phyloP scores from a whole-genome alignment of 2,113 vertebrate genomes.

The Nothocercus julius region DNA sequence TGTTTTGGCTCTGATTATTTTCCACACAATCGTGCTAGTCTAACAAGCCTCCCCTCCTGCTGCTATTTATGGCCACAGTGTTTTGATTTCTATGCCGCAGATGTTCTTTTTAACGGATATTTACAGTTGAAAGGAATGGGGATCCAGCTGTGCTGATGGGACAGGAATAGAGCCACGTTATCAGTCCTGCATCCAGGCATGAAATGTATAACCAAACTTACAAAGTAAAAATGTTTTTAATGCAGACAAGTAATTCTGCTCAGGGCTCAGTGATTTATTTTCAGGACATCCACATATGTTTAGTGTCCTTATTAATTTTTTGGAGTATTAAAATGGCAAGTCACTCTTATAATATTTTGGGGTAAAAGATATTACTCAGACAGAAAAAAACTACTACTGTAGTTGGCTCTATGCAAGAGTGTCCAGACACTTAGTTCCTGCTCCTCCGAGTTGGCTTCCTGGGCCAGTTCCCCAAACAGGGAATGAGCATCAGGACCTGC shows the following conservation, averaged over 20 bases:
- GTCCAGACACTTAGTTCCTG: neutral
- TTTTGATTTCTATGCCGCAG: neutral
- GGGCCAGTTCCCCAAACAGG: neutral
- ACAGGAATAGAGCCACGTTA: slow-evolving; percentile 7
- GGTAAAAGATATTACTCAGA: neutral
- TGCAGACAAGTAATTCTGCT: neutral
- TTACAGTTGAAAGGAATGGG: neutral
- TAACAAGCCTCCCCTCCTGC: neutral
- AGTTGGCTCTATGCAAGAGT: neutral
- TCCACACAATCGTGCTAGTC: neutral
- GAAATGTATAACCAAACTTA: slow-evolving; percentile 7
- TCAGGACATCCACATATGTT: neutral
- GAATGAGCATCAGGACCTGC: neutral
- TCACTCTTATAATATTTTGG: neutral
- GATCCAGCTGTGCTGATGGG: slow-evolving; percentile 44
- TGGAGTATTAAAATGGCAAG: neutral
- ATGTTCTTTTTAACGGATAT: slow-evolving; percentile 29
- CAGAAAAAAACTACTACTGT: neutral
- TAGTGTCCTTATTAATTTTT: neutral
- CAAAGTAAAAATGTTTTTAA: neutral
- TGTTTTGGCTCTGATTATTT: neutral
- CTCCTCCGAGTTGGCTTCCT: neutral
- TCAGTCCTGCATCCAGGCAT: slow-evolving; percentile 29
- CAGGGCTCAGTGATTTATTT: neutral
- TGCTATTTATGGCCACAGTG: neutral